These are phyloP conservation scores for Xenopus tropicalis DNA, from an alignment of 2,113 vertebrate species.

Conservation along the genomic window UCB_Xtro_10.0 CM004446.2:53548501-53549000, in stretches of 20 bases:
- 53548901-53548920: background rate
- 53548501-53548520: background rate
- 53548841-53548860: conserved; percentile 11
- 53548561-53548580: conserved; percentile 48
- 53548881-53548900: background rate
- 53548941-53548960: background rate
- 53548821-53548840: conserved; percentile 54
- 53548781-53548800: conserved; percentile 49
- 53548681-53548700: conserved; percentile 48
- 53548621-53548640: conserved; percentile 67
- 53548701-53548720: conserved; percentile 60
- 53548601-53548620: conserved; percentile 70
- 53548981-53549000: no score
- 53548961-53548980: no score
- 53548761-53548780: conserved; percentile 54
- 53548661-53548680: conserved; percentile 53
- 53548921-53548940: background rate
- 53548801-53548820: conserved; percentile 48
- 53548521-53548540: background rate
- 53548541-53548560: conserved; percentile 25
- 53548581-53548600: conserved; percentile 56
- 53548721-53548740: conserved; percentile 62
- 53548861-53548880: background rate
- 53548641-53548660: conserved; percentile 68
- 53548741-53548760: conserved; percentile 25